Evolutionary conservation across 1,140 invertebrate genomes (phyloP), one percentile per base, ranked within the genome.

Genomic region (Chionoecetes opilio): DNA sequence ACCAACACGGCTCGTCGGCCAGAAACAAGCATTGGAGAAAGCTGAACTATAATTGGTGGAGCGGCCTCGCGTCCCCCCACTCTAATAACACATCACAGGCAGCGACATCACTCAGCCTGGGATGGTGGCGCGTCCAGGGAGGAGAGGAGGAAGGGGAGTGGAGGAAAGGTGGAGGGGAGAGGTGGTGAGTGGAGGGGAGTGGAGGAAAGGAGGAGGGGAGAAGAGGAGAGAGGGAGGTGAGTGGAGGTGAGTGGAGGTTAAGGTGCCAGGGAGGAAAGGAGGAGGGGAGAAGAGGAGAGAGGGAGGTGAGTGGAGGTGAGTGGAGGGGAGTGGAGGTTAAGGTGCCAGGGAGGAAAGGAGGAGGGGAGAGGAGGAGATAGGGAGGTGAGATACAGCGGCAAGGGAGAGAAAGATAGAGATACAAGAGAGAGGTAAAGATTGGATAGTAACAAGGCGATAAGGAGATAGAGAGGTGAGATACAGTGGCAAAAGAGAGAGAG

Each of bases 31-130:
- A 75, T n/a, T 75, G 63, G 63, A 21, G 63, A 75, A 75, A 75
- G 63, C 63, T n/a, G 63, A 75, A 75, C 63, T 75, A 75, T 75
- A 75, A 75, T 75, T 75, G 63, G 63, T 75, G 63, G 63, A 75
- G 63, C 63, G 63, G 9, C 63, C 63, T 26, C 6, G 63, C 63
- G 63, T 75, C 63, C 63, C 63, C n/a, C n/a, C n/a, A 3, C 21
- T n/a, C 63, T 75, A 26, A 75, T 75, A 75, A 75, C 63, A 75
- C 63, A 75, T 75, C 63, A 75, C 63, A 75, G 63, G 63, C 11
- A 26, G 63, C 63, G 21, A n/a, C 63, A 21, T 75, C 63, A 75
- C 63, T 75, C 21, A 75, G 63, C 21, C 63, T 21, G 21, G 63
- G 63, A 6, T 75, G 8, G 21, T n/a, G 63, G 5, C 6, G 63